A percentile compares a stretch with the other conserved stretches of the same genome.
These are phyloP conservation scores for Agelas oroides DNA, from an alignment of 37 sponge, comb jelly and placozoan species.

Conservation along the genomic window DNA sequence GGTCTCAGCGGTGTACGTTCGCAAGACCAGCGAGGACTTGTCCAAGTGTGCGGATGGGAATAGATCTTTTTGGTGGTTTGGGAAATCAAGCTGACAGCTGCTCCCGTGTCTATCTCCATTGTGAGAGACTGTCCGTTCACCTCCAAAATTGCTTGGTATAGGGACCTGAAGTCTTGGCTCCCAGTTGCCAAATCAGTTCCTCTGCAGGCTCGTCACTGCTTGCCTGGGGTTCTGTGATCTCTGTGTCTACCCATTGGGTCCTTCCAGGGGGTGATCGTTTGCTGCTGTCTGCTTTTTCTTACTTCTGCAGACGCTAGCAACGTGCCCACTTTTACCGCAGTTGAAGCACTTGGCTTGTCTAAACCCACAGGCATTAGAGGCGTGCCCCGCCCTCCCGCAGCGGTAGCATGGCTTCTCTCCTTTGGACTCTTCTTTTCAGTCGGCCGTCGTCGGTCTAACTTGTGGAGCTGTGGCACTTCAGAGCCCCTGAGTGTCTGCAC, in stretches of 20 bases:
- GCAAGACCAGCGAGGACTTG: background rate
- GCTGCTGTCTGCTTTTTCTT: background rate
- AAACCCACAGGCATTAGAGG: background rate
- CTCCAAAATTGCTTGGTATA: no score
- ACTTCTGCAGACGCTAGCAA: background rate
- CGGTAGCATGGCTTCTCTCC: conserved; percentile 1
- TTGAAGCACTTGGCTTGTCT: background rate
- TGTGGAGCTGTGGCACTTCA: background rate
- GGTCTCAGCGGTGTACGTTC: conserved; percentile 25
- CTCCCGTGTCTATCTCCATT: conserved; percentile 32
- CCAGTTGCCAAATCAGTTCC: no score
- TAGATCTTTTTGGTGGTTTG: background rate
- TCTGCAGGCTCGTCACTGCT: conserved; percentile 18
- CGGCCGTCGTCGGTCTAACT: background rate
- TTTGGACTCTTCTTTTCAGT: background rate
- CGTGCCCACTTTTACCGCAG: background rate
- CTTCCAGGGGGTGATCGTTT: no score
- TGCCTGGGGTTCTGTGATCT: background rate
- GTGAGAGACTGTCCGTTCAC: background rate
- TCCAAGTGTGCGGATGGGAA: background rate
- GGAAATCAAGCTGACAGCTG: background rate
- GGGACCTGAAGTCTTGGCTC: no score
- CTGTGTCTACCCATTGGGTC: background rate
- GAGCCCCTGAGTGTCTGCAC: background rate
- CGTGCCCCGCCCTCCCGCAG: background rate